Evolutionary conservation across 2,797 vertebrate genomes (phyloP).

Genomic region (Echeneis naucrates): DNA sequence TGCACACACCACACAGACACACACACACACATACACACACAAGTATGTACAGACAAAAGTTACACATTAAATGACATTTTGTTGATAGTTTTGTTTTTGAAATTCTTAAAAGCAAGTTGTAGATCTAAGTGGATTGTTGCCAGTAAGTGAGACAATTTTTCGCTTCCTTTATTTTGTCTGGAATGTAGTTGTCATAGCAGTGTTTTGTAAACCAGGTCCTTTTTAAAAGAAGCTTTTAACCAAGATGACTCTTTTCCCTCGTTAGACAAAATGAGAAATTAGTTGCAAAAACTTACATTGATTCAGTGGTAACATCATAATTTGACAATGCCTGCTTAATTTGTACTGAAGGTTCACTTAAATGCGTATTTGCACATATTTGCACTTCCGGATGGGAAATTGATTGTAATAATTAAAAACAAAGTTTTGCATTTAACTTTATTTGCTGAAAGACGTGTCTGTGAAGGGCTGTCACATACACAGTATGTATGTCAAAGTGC

Average conservation of each 20-base stretch:
- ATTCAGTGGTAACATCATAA: too few relatives aligned
- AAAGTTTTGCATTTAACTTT: too few relatives aligned
- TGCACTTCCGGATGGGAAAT: too few relatives aligned
- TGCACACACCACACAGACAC: not conserved
- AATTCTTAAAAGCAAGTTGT: not conserved
- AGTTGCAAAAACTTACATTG: too few relatives aligned
- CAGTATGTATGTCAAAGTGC: too few relatives aligned
- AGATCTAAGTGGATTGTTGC: not conserved
- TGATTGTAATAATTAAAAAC: too few relatives aligned
- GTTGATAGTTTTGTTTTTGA: not conserved
- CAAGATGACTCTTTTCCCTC: not conserved
- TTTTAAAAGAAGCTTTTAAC: not conserved
- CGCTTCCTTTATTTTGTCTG: not conserved
- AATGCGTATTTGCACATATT: too few relatives aligned
- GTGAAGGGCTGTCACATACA: not conserved
- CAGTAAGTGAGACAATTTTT: not conserved
- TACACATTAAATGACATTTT: not conserved
- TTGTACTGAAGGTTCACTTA: not conserved
- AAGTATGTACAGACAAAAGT: not conserved
- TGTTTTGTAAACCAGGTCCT: not conserved
- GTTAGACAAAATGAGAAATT: too few relatives aligned
- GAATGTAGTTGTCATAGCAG: not conserved
- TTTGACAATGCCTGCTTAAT: not conserved
- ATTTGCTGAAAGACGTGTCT: not conserved
- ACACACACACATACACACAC: not conserved